Evolutionary conservation across 2,888 invertebrate species (phyloP).

Genomic region (Bombylius discolor): DNA sequence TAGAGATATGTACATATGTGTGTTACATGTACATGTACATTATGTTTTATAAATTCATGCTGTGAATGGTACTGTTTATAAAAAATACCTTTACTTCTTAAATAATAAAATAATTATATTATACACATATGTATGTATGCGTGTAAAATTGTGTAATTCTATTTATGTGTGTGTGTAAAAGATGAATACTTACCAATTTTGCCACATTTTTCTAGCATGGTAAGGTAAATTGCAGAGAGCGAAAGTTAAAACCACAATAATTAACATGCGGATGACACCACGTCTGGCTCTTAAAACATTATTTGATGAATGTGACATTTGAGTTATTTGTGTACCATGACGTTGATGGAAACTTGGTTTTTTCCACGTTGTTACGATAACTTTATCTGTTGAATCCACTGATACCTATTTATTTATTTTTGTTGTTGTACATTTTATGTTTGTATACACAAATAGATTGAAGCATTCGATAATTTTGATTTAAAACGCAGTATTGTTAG

Average conservation of each 20-base stretch:
- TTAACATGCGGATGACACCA: constrained; percentile 78
- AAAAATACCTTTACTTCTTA: no score
- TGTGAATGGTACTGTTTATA: no score
- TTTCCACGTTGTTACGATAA: constrained; percentile 33
- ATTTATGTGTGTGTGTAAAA: neutral
- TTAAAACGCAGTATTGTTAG: no score
- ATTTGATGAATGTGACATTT: constrained; percentile 56
- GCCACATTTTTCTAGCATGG: constrained; percentile 79
- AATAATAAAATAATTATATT: neutral
- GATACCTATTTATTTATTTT: constrained; percentile 27
- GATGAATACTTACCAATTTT: constrained; percentile 49
- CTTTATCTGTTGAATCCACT: constrained; percentile 30
- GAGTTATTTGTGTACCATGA: constrained; percentile 39
- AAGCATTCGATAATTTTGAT: no score
- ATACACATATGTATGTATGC: neutral
- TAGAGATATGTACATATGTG: no score
- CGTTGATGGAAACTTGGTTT: constrained; percentile 34
- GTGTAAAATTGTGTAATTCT: neutral
- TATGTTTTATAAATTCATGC: no score
- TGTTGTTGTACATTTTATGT: no score
- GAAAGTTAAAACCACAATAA: constrained; percentile 78
- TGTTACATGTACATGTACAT: no score
- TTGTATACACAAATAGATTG: no score
- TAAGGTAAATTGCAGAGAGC: constrained; percentile 81
- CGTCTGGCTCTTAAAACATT: constrained; percentile 67